phyloP scores from a whole-genome alignment of 2,888 invertebrate species.

The Trichopoda pennipes region DNA sequence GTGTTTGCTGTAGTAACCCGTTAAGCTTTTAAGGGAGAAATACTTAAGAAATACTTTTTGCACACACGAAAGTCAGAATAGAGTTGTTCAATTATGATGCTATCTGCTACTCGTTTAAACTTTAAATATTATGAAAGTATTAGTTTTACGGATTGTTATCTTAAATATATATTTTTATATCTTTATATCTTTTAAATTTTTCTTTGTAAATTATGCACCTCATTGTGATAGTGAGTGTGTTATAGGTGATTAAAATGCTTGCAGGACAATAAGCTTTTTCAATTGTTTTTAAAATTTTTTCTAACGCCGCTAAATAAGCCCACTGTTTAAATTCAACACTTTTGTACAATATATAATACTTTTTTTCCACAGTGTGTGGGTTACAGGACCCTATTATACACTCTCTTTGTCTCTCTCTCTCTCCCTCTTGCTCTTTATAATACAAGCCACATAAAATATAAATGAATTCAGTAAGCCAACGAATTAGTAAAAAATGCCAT shows the following conservation, averaged over 20 bases:
- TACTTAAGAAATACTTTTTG: constrained; percentile 9
- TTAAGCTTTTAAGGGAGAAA: constrained; percentile 12
- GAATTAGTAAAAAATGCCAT: too few relatives aligned
- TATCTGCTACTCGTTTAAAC: constrained; percentile 50
- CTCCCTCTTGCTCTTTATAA: too few relatives aligned
- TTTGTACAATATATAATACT: too few relatives aligned
- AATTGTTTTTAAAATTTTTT: constrained; percentile 49
- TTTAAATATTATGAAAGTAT: constrained; percentile 65
- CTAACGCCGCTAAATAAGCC: constrained; percentile 38
- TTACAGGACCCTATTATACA: too few relatives aligned
- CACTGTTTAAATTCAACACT: constrained; percentile 20
- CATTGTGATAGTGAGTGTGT: constrained; percentile 64
- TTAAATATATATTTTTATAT: neutral
- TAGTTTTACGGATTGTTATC: constrained; percentile 59
- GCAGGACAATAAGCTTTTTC: constrained; percentile 41
- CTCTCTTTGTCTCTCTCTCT: too few relatives aligned
- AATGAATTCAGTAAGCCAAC: too few relatives aligned
- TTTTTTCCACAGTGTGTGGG: too few relatives aligned
- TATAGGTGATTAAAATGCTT: constrained; percentile 63
- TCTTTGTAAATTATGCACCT: neutral
- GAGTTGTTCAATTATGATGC: too few relatives aligned
- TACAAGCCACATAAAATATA: too few relatives aligned
- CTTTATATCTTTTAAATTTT: neutral
- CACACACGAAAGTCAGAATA: too few relatives aligned
- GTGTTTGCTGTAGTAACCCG: constrained; percentile 15